Conservation (phyloP, 2,888 invertebrate species). For the Zhuqinia jingwanae region DNA sequence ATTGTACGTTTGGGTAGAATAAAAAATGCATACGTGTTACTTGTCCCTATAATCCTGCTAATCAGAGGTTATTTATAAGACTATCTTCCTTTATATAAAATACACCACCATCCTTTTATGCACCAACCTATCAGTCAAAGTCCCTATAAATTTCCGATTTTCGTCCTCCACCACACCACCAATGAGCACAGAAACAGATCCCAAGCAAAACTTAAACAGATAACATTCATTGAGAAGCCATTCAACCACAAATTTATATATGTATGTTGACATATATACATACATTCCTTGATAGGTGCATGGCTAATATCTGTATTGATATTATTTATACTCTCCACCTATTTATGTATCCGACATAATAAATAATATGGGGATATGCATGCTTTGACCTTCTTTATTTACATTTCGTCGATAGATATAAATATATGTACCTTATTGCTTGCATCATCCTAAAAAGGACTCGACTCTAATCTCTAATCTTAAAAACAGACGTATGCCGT, state of each 20-base stretch:
- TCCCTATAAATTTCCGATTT: conserved; percentile 15
- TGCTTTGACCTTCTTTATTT: conserved; percentile 42
- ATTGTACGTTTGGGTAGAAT: too few relatives aligned
- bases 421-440: neutral
- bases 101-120: neutral
- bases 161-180: neutral
- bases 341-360: conserved; percentile 3
- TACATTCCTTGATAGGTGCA: neutral
- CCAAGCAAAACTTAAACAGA: conserved; percentile 9
- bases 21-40: too few relatives aligned
- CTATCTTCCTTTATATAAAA: too few relatives aligned
- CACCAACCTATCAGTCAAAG: neutral
- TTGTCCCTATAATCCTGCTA: too few relatives aligned
- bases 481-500: conserved; percentile 31
- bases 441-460: conserved; percentile 12
- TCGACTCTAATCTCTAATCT: conserved; percentile 5
- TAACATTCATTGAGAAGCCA: conserved; percentile 44
- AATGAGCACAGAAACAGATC: conserved; percentile 11
- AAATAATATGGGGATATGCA: neutral
- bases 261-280: too few relatives aligned
- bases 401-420: neutral
- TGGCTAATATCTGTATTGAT: neutral
- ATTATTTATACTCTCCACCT: neutral
- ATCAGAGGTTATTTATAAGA: too few relatives aligned
- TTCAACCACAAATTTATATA: conserved; percentile 26